Evolutionary conservation across 1,140 invertebrate genomes (phyloP).

Genomic region (Lanistes nyassanus): DNA sequence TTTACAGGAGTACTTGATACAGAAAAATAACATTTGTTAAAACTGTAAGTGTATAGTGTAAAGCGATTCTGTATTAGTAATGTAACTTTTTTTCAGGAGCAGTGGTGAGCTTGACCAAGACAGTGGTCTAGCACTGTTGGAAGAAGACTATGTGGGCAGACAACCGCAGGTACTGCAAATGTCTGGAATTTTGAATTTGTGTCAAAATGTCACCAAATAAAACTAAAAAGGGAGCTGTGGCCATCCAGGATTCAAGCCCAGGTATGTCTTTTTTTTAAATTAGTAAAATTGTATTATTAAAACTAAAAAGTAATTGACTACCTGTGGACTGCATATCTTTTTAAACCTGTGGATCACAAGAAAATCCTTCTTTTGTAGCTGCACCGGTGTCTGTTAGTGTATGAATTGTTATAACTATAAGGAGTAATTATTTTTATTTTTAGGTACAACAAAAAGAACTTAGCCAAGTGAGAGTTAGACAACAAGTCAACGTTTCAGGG

Average conservation of each 20-base stretch:
- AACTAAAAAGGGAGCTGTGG: slow-evolving; percentile 34
- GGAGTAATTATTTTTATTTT: neutral
- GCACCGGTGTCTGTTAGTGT: neutral
- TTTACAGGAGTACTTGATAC: neutral
- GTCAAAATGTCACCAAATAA: slow-evolving; percentile 42
- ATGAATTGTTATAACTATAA: neutral
- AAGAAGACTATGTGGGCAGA: neutral
- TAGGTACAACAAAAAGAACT: no score
- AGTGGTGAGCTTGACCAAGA: neutral
- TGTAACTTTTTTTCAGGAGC: neutral
- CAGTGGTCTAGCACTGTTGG: neutral
- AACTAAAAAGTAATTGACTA: neutral
- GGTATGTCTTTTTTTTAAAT: slow-evolving; percentile 23
- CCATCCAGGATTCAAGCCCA: slow-evolving; percentile 36
- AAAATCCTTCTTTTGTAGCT: neutral
- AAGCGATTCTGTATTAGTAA: neutral
- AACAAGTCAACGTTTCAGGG: no score
- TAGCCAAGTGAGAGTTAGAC: no score
- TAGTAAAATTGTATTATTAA: neutral
- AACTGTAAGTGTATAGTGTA: neutral
- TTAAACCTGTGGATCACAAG: neutral
- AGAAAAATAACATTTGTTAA: neutral
- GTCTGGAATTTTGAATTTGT: neutral
- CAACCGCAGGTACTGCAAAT: neutral
- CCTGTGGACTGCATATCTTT: neutral